Evolutionary conservation across 1,140 invertebrate genomes (phyloP).

Genomic region (Drosophila tropicalis): DNA sequence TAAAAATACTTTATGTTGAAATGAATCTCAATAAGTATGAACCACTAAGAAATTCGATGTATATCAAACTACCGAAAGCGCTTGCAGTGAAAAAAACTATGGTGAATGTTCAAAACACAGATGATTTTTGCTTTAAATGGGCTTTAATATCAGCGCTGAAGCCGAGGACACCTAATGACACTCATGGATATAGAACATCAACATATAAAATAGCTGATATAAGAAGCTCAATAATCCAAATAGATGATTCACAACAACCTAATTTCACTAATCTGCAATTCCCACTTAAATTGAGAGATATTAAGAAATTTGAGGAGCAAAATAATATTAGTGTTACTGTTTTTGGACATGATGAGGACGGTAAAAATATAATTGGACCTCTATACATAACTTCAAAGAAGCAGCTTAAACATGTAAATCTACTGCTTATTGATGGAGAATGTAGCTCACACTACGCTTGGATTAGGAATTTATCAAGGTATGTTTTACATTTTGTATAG

Average conservation of each 20-base stretch:
- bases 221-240: background rate
- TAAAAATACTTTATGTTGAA: constrained; percentile 51
- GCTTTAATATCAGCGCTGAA: too few relatives aligned
- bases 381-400: constrained; percentile 1
- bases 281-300: background rate
- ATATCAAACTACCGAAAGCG: background rate
- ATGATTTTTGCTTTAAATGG: too few relatives aligned
- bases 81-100: background rate
- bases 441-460: background rate
- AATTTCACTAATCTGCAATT: too few relatives aligned
- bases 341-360: background rate
- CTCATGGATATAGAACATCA: too few relatives aligned
- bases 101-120: background rate
- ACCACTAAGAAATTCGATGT: constrained; percentile 25
- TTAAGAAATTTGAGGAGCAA: background rate
- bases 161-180: too few relatives aligned
- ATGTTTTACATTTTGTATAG: background rate
- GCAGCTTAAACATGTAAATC: background rate
- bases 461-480: constrained; percentile 6
- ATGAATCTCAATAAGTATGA: constrained; percentile 68
- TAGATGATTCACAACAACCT: background rate
- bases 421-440: background rate
- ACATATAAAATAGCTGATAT: too few relatives aligned
- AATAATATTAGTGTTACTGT: background rate
- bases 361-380: background rate